Conservation (phyloP, 2,888 invertebrate species). For the Brachylomia viminalis region DNA sequence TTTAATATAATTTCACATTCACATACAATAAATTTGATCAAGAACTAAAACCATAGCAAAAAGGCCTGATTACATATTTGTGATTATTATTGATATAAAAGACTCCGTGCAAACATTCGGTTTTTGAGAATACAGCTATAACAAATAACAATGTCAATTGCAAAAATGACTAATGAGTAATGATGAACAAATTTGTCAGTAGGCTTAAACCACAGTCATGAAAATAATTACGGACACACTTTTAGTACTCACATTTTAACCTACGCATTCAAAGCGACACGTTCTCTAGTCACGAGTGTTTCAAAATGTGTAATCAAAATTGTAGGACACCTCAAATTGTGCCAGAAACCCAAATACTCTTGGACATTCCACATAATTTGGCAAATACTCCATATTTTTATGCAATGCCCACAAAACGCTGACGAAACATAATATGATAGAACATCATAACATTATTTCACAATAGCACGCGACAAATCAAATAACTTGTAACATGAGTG, state of each 20-base stretch:
- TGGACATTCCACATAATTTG: background rate
- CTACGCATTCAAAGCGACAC: background rate
- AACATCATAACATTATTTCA: constrained; percentile 29
- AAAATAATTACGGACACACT: background rate
- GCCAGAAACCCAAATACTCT: constrained; percentile 15
- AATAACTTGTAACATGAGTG: constrained; percentile 32
- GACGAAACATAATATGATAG: constrained; percentile 24
- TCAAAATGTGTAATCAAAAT: constrained; percentile 34
- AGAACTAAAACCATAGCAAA: background rate
- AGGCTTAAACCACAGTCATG: background rate
- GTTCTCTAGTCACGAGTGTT: background rate
- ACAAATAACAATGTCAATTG: background rate
- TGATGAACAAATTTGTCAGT: background rate
- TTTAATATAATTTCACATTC: no score
- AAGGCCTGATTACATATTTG: background rate
- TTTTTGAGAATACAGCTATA: background rate
- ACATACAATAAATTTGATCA: background rate
- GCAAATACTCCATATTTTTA: constrained; percentile 2
- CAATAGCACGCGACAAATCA: constrained; percentile 28
- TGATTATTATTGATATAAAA: background rate
- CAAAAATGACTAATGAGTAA: background rate
- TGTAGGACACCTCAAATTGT: constrained; percentile 19
- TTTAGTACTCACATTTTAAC: constrained; percentile 9
- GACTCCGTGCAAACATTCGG: background rate
- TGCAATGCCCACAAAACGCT: constrained; percentile 22